Percentiles rank a stretch among this genome's conserved stretches.
These are phyloP conservation scores for Ericerus pela DNA, from an alignment of 1,140 invertebrate species.

Conservation along the genomic window DNA sequence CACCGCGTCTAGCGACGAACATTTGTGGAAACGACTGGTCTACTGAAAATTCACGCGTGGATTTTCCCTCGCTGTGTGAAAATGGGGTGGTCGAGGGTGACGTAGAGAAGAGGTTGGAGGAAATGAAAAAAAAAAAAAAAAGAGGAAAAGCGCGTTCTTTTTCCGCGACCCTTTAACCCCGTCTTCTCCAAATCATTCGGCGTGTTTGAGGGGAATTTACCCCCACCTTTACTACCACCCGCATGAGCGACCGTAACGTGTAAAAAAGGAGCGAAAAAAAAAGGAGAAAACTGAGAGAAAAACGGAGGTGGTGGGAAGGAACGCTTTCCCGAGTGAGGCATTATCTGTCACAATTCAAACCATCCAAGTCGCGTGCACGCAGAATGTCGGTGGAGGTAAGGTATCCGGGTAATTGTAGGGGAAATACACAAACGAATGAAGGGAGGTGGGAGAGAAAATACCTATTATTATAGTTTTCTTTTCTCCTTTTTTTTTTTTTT, in stretches of 20 bases:
- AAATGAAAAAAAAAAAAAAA: conserved; percentile 1
- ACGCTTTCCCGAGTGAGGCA: conserved; percentile 5
- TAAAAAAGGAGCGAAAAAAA: background rate
- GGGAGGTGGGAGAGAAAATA: too few species aligned
- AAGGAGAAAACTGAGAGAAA: background rate
- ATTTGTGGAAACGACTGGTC: background rate
- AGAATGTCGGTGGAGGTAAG: too few species aligned
- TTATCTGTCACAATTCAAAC: conserved; percentile 3
- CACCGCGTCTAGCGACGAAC: too few species aligned
- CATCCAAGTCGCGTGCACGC: background rate
- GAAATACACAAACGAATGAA: too few species aligned
- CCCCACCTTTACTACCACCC: background rate
- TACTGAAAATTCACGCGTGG: conserved; percentile 4
- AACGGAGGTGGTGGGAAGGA: background rate
- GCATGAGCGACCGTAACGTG: background rate
- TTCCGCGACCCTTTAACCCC: background rate
- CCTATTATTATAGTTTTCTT: too few species aligned
- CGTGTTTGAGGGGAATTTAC: background rate
- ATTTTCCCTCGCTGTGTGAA: background rate
- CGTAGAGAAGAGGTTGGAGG: background rate
- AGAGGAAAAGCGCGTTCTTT: conserved; percentile 5
- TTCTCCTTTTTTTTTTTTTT: too few species aligned
- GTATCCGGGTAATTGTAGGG: too few species aligned
- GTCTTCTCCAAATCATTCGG: background rate
- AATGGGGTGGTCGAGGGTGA: background rate